Evolutionary conservation across 2,113 vertebrate genomes (phyloP).

Genomic region (Lepidothrix coronata): DNA sequence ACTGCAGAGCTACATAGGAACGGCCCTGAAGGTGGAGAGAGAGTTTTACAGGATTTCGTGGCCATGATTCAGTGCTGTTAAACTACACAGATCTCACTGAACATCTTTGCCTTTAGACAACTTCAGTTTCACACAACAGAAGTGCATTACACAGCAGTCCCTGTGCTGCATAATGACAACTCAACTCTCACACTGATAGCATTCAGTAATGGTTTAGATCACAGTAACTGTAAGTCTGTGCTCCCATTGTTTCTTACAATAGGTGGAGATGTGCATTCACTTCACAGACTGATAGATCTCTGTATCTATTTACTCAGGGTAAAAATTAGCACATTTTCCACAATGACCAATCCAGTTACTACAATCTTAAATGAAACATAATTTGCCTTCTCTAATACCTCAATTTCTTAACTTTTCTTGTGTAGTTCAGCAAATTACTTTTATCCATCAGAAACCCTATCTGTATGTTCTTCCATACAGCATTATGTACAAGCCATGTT

Average conservation of each 20-base stretch:
- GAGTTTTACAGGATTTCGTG: background rate
- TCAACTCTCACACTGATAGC: background rate
- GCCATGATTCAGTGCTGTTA: background rate
- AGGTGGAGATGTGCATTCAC: background rate
- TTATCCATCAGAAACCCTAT: background rate
- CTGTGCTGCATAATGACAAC: background rate
- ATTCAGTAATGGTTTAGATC: background rate
- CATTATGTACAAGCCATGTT: background rate
- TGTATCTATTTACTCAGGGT: background rate
- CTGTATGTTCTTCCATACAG: background rate
- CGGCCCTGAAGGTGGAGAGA: background rate
- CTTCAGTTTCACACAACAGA: background rate
- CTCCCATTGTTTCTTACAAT: background rate
- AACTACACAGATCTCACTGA: background rate
- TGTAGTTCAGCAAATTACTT: background rate
- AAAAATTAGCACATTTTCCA: background rate
- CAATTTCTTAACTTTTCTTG: background rate
- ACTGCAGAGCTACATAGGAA: background rate
- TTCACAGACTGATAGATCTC: background rate
- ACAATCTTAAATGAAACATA: background rate
- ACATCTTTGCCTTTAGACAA: background rate
- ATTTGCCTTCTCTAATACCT: background rate
- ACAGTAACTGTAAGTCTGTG: background rate
- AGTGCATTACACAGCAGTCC: background rate
- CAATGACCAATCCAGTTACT: background rate